These are phyloP conservation scores for Dolichotis patagonum DNA, from an alignment of 2,113 vertebrate genomes.

Conservation along the genomic window DNA sequence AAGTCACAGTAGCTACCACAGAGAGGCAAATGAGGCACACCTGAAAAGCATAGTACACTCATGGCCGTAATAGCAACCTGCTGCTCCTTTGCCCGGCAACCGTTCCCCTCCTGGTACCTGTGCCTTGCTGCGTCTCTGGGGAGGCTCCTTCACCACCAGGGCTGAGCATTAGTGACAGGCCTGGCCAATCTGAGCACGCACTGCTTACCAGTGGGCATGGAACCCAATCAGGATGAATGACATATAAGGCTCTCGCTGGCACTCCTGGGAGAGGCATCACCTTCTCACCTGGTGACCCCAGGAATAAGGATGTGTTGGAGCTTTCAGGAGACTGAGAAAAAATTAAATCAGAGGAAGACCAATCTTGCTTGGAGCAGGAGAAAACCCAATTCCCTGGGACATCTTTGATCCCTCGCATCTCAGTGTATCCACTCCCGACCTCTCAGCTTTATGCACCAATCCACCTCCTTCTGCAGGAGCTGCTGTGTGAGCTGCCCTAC, in stretches of 20 bases:
- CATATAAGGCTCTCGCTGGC: background rate
- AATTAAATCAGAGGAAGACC: background rate
- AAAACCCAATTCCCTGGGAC: background rate
- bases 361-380: background rate
- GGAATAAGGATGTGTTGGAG: background rate
- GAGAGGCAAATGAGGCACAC: background rate
- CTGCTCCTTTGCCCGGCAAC: slow-evolving; percentile 21
- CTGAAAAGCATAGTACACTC: background rate
- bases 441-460: background rate
- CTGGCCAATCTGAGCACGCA: slow-evolving; percentile 31
- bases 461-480: background rate
- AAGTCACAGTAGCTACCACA: background rate
- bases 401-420: background rate
- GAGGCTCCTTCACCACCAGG: background rate
- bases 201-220: background rate
- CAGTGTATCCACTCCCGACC: background rate
- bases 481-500: background rate
- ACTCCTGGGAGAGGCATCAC: background rate
- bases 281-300: background rate
- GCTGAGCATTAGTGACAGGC: background rate
- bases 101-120: slow-evolving; percentile 39
- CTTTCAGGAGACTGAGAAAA: background rate
- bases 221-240: slow-evolving; percentile 28
- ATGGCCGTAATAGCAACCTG: background rate
- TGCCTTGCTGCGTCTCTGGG: background rate